Percentiles rank a stretch among this genome's conserved stretches.
Conservation (phyloP, 2,113 vertebrate species). For the Passer montanus region DNA sequence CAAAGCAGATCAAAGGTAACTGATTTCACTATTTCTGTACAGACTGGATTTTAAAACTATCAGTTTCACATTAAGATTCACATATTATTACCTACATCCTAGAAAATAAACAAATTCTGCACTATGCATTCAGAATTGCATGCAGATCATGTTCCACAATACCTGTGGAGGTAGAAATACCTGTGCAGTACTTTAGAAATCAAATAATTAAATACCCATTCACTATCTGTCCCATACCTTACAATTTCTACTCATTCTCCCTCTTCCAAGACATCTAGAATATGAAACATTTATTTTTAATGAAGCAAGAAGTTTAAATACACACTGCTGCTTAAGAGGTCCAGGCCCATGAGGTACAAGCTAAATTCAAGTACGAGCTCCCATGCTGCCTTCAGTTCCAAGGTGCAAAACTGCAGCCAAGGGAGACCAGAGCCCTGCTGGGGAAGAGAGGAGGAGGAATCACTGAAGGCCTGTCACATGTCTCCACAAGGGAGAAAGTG, state of each 20-base stretch:
- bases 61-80: background rate
- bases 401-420: background rate
- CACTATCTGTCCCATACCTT: background rate
- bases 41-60: background rate
- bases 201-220: background rate
- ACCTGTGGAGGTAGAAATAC: background rate
- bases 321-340: background rate
- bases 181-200: background rate
- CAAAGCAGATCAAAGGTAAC: background rate
- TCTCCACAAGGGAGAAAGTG: constrained; percentile 22
- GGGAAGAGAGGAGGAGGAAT: background rate
- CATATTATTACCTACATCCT: background rate
- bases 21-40: background rate
- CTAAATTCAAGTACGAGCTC: background rate
- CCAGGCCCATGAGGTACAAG: background rate
- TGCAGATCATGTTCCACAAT: accelerated
- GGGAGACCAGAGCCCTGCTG: background rate
- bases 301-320: background rate
- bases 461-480: constrained; percentile 1
- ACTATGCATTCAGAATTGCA: background rate
- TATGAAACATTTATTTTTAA: background rate
- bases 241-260: background rate
- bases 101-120: background rate
- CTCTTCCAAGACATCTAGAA: background rate
- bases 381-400: background rate